These are phyloP conservation scores for Spheniscus mendiculus DNA, from an alignment of 2,113 vertebrate species.

Conservation along the genomic window DNA sequence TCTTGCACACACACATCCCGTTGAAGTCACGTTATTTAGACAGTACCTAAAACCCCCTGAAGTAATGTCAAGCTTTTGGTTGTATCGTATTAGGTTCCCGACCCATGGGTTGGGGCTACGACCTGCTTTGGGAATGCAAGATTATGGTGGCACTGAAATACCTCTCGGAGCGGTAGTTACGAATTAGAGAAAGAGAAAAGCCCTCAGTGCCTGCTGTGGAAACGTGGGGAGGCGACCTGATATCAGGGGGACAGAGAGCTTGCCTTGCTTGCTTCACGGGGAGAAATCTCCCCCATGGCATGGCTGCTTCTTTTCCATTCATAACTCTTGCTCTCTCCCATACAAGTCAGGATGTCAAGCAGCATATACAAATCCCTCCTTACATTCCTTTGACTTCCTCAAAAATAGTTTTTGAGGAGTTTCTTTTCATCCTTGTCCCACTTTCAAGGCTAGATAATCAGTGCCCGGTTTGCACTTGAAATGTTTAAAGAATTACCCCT, in stretches of 20 bases:
- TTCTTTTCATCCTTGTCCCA: background rate
- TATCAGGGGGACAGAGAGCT: background rate
- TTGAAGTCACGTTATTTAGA: background rate
- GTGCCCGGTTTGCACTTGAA: background rate
- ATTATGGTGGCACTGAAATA: background rate
- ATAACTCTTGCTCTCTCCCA: background rate
- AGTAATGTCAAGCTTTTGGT: background rate
- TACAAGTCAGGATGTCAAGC: background rate
- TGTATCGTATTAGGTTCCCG: background rate
- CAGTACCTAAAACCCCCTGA: background rate
- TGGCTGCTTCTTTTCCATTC: background rate
- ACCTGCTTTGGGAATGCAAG: background rate
- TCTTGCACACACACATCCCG: accelerated
- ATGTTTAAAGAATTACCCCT: background rate
- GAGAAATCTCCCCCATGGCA: accelerated
- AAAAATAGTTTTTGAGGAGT: background rate
- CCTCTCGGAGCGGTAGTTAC: accelerated
- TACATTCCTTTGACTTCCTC: background rate
- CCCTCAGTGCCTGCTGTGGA: background rate
- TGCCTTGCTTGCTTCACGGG: background rate
- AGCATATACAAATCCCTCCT: background rate
- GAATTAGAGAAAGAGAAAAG: background rate
- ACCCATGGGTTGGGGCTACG: background rate
- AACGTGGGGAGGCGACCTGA: accelerated
- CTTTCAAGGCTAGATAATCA: background rate